Evolutionary conservation across 2,113 vertebrate species (phyloP), one percentile per base, ranked within the genome.

Genomic region (Nyctibius bracteatus): DNA sequence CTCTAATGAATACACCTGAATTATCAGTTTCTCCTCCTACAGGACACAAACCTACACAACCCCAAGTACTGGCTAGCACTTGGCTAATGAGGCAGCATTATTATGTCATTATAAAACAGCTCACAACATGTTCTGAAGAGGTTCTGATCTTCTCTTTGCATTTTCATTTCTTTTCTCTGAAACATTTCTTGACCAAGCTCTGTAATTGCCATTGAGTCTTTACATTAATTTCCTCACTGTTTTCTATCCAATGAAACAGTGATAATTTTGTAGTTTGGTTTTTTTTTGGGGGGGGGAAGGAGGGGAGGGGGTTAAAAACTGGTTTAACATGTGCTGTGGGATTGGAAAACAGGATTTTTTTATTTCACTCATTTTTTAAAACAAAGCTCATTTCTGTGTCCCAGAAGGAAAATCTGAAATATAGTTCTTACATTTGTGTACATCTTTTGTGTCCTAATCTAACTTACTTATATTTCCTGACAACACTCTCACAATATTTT

Each of bases 201-300:
- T 77, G 24, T 58, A 84, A 57, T 12, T 77, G 17, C 10, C 21
- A 37, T 23, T n/a, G 17, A 83, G 10, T 58, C 55, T 14, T 92
- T 49, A n/a, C 14, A 11, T 31, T n/a, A 30, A 80, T 70, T 86
- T 92, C 9, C 37, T 91, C 28, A 31, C 11, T 52, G 2, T 81
- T 86, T 95, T 51, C 59, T 87, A 4, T 30, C 47, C 33, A 58
- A 44, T 12, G 19, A 82, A 62, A 35, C 3, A 30, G 18, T 43
- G n/a, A 62, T n/a, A 5, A 54, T 80, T 65, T 52, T 16, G 25
- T 18, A 19, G 6, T 30, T 44, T 82, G 1, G 7, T 0, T 2
- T 46, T 58, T 43, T 10, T 39, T 39, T 57, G 6, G 0, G 3
- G 0, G 28, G 2, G 2, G 17, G 1, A 10, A 11, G 8, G 2